Evolutionary conservation across 1,140 invertebrate species (phyloP), one percentile per base, ranked within the genome.

Genomic region (Drosophila eugracilis): DNA sequence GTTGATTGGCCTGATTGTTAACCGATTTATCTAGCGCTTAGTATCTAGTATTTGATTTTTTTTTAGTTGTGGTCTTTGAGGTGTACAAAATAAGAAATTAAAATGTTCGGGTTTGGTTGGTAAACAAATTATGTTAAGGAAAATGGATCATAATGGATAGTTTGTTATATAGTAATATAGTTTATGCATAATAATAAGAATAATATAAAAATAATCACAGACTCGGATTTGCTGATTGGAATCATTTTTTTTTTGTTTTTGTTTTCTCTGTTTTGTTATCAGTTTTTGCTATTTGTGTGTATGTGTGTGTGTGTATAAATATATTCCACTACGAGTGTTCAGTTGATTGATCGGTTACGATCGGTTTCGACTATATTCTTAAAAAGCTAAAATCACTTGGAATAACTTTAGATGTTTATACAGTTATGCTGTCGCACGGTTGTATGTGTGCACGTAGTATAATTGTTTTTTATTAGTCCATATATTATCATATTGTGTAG

Each of bases 181-280:
- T 60, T 60, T 67, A 67, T 67, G 65, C 60, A 36, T 75, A 60
- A 72, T 65, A 59, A 81, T 80, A 80, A 76, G 53, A 62, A 69
- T 71, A 73, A 77, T 78, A 74, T 79, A 50, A 76, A 78, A 81
- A 74, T 74, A 85, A 86, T 85, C 81, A 85, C 81, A 85, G 81
- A 80, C 77, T 86, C 73, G 73, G 62, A 75, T 63, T 62, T 63
- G 53, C 54, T 70, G 54, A 67, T 67, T 67, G 65, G 60, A 67
- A 67, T 67, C 62, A 28, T 47, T 17, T 44, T 45, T 45, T 30
- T 65, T 44, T 45, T 14, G 30, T 21, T 34, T 52, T 44, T 45
- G 21, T 37, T 39, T 15, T 55, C 30, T 19, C 57, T 39, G 24
- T 34, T 52, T 44, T 45, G 21, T 37, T 39, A 21, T 55, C 30